These are phyloP conservation scores for Acestrorhynchus altus DNA, from an alignment of 2,797 vertebrate species.

Conservation along the genomic window DNA sequence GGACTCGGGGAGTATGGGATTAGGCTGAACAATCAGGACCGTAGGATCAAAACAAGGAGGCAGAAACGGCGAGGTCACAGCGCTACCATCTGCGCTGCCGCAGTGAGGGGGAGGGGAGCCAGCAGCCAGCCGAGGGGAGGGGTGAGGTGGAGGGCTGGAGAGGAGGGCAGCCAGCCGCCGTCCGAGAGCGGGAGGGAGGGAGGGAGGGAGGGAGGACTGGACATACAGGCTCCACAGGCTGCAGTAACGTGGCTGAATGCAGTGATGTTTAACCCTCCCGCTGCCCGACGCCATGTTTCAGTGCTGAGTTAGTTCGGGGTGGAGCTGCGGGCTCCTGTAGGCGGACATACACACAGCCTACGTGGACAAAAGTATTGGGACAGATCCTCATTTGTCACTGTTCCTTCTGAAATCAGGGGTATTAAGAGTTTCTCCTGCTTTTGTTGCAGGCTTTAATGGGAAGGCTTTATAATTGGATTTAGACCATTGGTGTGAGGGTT, in stretches of 20 bases:
- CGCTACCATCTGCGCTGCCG: conserved; percentile 94
- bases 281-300: conserved; percentile 26
- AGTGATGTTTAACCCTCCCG: conserved; percentile 40
- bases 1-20: conserved; percentile 87
- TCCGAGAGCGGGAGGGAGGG: conserved; percentile 45
- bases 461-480: too few species aligned
- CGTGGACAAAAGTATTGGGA: too few species aligned
- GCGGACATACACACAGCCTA: too few species aligned
- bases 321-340: too few species aligned
- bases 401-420: too few species aligned
- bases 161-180: conserved; percentile 55
- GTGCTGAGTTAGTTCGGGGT: too few species aligned
- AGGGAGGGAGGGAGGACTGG: conserved; percentile 58
- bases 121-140: conserved; percentile 36
- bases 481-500: too few species aligned
- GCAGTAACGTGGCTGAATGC: conserved; percentile 57
- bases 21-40: conserved; percentile 91
- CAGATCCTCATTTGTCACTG: too few species aligned
- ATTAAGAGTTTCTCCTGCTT: too few species aligned
- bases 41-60: conserved; percentile 91
- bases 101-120: conserved; percentile 86
- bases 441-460: too few species aligned
- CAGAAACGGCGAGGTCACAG: conserved; percentile 90
- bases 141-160: conserved; percentile 63
- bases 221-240: conserved; percentile 69